Conservation (phyloP, 2,113 vertebrate species). For the Pseudorasbora parva region DNA sequence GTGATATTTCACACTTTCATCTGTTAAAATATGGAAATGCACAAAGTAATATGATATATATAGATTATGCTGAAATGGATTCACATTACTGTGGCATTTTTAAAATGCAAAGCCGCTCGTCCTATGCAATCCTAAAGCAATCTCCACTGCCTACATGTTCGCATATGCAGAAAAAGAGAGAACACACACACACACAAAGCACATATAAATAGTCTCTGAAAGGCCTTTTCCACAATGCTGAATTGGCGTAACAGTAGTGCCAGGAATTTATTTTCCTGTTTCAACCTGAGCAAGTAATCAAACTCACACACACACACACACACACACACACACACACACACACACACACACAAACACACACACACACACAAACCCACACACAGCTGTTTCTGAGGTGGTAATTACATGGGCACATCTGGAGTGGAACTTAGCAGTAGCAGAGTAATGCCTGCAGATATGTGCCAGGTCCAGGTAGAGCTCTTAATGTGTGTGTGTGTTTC, state of each 20-base stretch:
- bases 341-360: no score
- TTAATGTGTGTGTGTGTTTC: conserved; percentile 25
- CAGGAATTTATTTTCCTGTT: conserved; percentile 54
- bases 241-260: conserved; percentile 26
- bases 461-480: conserved; percentile 36
- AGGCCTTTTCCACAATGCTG: conserved; percentile 29
- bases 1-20: conserved; percentile 6
- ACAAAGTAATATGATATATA: conserved; percentile 20
- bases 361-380: conserved; percentile 31
- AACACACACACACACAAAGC: conserved; percentile 23
- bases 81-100: not conserved
- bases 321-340: conserved; percentile 15
- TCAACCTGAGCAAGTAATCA: conserved; percentile 48
- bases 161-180: conserved; percentile 17
- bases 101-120: not conserved
- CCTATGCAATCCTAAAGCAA: not conserved
- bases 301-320: conserved; percentile 39
- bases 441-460: conserved; percentile 44
- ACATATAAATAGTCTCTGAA: conserved; percentile 35
- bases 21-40: conserved; percentile 14
- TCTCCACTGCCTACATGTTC: not conserved
- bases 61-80: conserved; percentile 15
- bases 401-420: conserved; percentile 62
- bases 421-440: conserved; percentile 47
- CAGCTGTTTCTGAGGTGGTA: conserved; percentile 57